These are phyloP conservation scores for Parnassius apollo DNA, from an alignment of 2,888 invertebrate species.

Conservation along the genomic window DNA sequence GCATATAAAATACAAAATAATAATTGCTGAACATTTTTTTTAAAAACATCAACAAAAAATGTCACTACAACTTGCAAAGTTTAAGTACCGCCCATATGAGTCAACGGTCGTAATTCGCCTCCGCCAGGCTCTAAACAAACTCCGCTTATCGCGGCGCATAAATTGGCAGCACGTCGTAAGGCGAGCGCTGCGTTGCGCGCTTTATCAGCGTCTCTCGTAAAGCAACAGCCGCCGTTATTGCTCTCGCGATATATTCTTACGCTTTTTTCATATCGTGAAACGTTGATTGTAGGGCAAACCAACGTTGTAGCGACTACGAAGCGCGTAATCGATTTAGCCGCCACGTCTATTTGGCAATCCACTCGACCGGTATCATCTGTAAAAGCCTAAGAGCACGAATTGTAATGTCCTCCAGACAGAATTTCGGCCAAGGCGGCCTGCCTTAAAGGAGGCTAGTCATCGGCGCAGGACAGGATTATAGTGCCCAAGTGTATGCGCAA, in stretches of 20 bases:
- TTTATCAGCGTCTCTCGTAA: constrained; percentile 77
- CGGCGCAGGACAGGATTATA: too few relatives aligned
- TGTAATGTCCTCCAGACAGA: constrained; percentile 30
- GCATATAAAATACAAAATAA: too few relatives aligned
- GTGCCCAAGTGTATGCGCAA: too few relatives aligned
- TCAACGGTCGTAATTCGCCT: constrained; percentile 62
- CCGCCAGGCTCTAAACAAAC: constrained; percentile 71
- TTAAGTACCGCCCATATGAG: constrained; percentile 47
- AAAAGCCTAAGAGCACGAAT: constrained; percentile 74
- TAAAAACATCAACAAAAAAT: background rate
- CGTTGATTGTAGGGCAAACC: constrained; percentile 43
- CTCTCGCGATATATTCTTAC: constrained; percentile 64
- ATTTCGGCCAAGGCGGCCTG: too few relatives aligned
- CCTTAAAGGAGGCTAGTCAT: too few relatives aligned
- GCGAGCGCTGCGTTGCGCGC: constrained; percentile 64
- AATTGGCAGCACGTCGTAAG: constrained; percentile 81
- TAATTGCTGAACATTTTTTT: too few relatives aligned
- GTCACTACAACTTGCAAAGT: constrained; percentile 3
- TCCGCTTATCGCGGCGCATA: constrained; percentile 77
- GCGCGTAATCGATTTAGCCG: constrained; percentile 50
- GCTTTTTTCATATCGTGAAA: constrained; percentile 67
- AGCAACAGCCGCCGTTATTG: constrained; percentile 74
- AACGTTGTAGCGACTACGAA: constrained; percentile 51
- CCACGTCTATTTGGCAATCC: constrained; percentile 70
- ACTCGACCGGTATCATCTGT: constrained; percentile 60